Percentiles rank a stretch among this genome's conserved stretches.
phyloP scores from a whole-genome alignment of 2,888 invertebrate species.

The Andrena haemorrhoa region DNA sequence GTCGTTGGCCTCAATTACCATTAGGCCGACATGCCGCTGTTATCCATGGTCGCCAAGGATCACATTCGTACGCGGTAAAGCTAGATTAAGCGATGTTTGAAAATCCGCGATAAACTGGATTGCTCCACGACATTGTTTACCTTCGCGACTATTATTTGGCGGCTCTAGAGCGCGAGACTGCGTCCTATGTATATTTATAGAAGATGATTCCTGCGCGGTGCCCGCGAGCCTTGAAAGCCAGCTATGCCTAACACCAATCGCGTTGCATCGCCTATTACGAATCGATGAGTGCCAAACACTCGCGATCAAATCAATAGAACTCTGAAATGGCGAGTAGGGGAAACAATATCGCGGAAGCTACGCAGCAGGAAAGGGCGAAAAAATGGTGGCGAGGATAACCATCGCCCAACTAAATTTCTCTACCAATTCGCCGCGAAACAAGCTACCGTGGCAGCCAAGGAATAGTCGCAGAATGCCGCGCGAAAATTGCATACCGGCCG shows the following conservation, averaged over 20 bases:
- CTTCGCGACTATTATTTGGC: conserved; percentile 15
- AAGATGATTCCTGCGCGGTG: conserved; percentile 31
- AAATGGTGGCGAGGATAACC: background rate
- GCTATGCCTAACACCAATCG: background rate
- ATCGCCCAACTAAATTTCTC: conserved; percentile 29
- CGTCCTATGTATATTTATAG: conserved; percentile 40
- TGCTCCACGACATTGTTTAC: too few relatives aligned
- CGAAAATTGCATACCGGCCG: conserved; percentile 24
- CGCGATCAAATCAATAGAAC: background rate
- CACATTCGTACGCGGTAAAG: background rate
- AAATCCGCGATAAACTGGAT: background rate
- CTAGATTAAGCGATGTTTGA: background rate
- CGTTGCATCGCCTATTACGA: conserved; percentile 4
- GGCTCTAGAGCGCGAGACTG: background rate
- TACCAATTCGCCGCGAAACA: conserved; percentile 29
- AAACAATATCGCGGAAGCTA: background rate
- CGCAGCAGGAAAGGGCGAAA: background rate
- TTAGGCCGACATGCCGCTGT: conserved; percentile 25
- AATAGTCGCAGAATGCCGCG: conserved; percentile 23
- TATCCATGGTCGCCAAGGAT: background rate
- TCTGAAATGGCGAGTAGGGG: background rate
- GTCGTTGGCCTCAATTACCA: conserved; percentile 51
- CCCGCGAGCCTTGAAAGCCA: background rate
- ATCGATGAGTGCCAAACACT: background rate
- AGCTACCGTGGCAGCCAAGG: background rate